Percentiles rank a stretch among this genome's conserved stretches.
phyloP scores from a whole-genome alignment of 1,140 invertebrate species.

The Vollenhovia emeryi region DNA sequence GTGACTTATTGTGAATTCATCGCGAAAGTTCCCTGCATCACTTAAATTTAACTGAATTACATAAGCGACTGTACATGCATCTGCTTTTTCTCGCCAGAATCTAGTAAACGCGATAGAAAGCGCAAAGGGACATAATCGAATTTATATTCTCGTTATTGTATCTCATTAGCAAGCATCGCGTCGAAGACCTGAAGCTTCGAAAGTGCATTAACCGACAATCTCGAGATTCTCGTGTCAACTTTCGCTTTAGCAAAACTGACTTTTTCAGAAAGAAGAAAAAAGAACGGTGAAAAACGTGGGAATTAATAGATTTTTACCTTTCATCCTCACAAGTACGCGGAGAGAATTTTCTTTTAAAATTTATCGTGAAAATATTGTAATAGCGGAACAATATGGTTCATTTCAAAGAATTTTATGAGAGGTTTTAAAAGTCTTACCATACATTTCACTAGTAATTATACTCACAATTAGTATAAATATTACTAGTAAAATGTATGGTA shows the following conservation, averaged over 20 bases:
- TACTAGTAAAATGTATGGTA: too few relatives aligned
- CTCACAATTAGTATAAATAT: too few relatives aligned
- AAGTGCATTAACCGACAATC: slow-evolving; percentile 1
- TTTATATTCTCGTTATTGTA: slow-evolving; percentile 31
- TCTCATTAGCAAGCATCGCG: neutral
- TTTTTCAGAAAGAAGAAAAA: neutral
- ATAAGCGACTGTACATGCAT: slow-evolving; percentile 19
- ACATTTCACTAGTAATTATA: too few relatives aligned
- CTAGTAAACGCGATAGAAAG: slow-evolving; percentile 18
- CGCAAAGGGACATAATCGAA: slow-evolving; percentile 30
- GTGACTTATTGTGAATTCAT: neutral
- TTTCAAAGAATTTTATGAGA: too few relatives aligned
- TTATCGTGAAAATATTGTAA: too few relatives aligned
- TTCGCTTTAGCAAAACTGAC: neutral
- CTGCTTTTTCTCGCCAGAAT: slow-evolving; percentile 1
- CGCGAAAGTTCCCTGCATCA: slow-evolving; percentile 15
- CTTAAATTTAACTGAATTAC: slow-evolving; percentile 19
- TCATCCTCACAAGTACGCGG: too few relatives aligned
- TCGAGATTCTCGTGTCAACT: neutral
- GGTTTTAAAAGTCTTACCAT: too few relatives aligned
- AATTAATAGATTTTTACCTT: too few relatives aligned
- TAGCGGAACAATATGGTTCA: too few relatives aligned
- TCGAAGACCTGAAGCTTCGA: neutral
- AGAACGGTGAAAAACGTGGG: neutral
- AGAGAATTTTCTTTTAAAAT: too few relatives aligned